A percentile compares a stretch with the other conserved stretches of the same genome.
Evolutionary conservation across 1,140 invertebrate genomes (phyloP).

Genomic region (Orchestia grillus): DNA sequence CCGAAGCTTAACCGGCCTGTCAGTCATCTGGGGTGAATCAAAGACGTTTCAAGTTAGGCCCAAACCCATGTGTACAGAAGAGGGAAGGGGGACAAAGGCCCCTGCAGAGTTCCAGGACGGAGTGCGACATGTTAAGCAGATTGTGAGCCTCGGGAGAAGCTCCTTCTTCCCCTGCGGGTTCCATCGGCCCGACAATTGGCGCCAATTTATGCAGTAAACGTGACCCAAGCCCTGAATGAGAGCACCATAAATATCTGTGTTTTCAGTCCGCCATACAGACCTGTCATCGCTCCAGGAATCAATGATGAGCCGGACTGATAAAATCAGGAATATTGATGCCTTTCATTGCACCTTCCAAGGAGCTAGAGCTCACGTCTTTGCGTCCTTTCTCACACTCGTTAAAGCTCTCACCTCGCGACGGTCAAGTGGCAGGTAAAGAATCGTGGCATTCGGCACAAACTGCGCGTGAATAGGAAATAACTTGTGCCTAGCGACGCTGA

Average conservation of each 20-base stretch:
- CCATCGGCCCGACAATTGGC: constrained; percentile 10
- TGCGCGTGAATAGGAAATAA: constrained; percentile 6
- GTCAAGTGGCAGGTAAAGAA: constrained; percentile 15
- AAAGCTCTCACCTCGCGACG: neutral
- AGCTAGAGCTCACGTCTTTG: constrained; percentile 21
- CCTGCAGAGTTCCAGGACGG: neutral
- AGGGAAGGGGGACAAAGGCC: constrained; percentile 17
- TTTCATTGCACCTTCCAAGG: constrained; percentile 22
- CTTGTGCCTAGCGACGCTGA: neutral
- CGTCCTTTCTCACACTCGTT: constrained; percentile 29
- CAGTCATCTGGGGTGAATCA: neutral
- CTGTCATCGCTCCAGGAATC: constrained; percentile 39
- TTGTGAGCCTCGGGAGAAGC: constrained; percentile 18
- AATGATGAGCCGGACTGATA: constrained; percentile 33
- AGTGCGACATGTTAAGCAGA: constrained; percentile 43
- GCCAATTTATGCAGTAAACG: constrained; percentile 42
- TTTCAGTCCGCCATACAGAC: constrained; percentile 25
- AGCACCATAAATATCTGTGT: constrained; percentile 43
- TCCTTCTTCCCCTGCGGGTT: neutral
- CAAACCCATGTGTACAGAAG: neutral
- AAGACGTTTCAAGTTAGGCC: constrained; percentile 36
- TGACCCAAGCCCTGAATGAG: constrained; percentile 3
- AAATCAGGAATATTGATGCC: constrained; percentile 54
- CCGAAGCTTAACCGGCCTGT: constrained; percentile 13
- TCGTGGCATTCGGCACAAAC: constrained; percentile 15